These are phyloP conservation scores for Cherax quadricarinatus DNA, from an alignment of 1,140 invertebrate species.

Conservation along the genomic window DNA sequence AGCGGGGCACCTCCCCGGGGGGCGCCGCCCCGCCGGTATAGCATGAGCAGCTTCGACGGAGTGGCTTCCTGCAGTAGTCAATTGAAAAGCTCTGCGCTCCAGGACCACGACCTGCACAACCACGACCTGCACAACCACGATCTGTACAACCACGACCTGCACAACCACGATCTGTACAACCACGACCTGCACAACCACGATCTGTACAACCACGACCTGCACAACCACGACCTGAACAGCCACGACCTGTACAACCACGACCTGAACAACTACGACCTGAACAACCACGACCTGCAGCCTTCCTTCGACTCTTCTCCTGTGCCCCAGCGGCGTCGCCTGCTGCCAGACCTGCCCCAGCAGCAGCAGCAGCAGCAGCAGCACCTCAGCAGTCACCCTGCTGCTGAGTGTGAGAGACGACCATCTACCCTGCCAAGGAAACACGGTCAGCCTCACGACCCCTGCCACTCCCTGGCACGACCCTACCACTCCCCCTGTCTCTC, in stretches of 20 bases:
- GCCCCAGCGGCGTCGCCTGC: constrained; percentile 34
- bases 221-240: not conserved
- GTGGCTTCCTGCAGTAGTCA: not conserved
- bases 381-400: not conserved
- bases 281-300: constrained; percentile 6
- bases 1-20: constrained; percentile 19
- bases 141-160: not conserved
- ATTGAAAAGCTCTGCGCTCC: constrained; percentile 27
- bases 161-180: not conserved
- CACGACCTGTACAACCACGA: too few relatives aligned
- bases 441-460: not conserved
- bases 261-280: too few relatives aligned
- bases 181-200: not conserved
- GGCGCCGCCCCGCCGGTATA: constrained; percentile 45
- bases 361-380: not conserved
- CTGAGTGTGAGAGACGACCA: not conserved
- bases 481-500: constrained; percentile 2
- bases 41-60: constrained; percentile 53
- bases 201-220: not conserved
- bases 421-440: constrained; percentile 41
- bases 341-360: constrained; percentile 36
- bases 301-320: constrained; percentile 5
- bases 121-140: not conserved
- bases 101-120: not conserved
- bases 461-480: not conserved